phyloP scores from a whole-genome alignment of 2,113 vertebrate species.

The Sinocyclocheilus anshuiensis region DNA sequence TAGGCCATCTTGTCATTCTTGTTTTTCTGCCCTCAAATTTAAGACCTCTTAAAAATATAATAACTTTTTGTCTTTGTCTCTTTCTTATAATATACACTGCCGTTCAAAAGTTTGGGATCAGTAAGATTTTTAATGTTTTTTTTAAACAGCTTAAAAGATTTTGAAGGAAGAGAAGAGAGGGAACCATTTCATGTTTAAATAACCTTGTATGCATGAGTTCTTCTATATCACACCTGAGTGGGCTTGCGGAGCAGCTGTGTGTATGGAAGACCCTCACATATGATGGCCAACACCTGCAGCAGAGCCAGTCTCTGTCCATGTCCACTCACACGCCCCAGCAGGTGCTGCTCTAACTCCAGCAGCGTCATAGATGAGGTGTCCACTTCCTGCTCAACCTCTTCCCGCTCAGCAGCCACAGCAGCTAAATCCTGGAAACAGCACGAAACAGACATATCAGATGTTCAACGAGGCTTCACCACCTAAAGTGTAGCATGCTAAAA shows the following conservation, averaged over 20 bases:
- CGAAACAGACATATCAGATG: not conserved
- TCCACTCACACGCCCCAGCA: conserved; percentile 48
- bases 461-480: not conserved
- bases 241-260: conserved; percentile 82
- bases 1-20: too few relatives aligned
- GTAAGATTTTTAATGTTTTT: too few relatives aligned
- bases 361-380: conserved; percentile 66
- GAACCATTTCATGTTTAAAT: not conserved
- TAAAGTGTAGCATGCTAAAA: not conserved
- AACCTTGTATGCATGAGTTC: not conserved
- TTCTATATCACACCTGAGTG: conserved; percentile 77
- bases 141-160: not conserved
- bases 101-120: too few relatives aligned
- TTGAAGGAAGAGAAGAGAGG: not conserved
- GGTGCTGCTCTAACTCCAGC: conserved; percentile 79
- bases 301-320: conserved; percentile 75
- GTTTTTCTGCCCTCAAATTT: too few relatives aligned
- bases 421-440: conserved; percentile 81
- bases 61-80: too few relatives aligned
- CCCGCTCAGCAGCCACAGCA: conserved; percentile 65
- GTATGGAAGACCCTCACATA: conserved; percentile 84
- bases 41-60: too few relatives aligned
- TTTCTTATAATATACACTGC: too few relatives aligned
- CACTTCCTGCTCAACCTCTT: conserved; percentile 55
- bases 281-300: conserved; percentile 84